Evolutionary conservation across 2,888 invertebrate species (phyloP), one percentile per base, ranked within the genome.

Genomic region (Cremastinae sp.): DNA sequence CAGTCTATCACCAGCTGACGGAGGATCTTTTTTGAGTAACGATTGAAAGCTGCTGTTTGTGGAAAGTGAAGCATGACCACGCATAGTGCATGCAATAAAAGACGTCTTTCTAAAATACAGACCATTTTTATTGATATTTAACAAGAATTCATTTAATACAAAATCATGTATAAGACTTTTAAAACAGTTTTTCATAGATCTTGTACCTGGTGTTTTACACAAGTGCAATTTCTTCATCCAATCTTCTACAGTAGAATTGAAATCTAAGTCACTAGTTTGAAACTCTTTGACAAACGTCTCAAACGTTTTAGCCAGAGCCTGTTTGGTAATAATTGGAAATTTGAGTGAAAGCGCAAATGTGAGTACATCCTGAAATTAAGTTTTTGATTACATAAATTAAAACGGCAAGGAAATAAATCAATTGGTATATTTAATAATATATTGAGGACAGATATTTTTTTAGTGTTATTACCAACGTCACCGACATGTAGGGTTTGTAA

Each of bases 281-380:
- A 83, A 87, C 8, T 74, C 54, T 51, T 82, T 68, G 54, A 88
- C 82, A 3, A 87, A 79, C 53, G 79, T 80, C 20, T 74, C 78
- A 3, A 87, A 84, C 34, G 80, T 65, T 41, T 59, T 68, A 2
- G 71, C 76, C 2, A 86, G 87, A n/a, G 82, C 75, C 62, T 75
- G 82, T 80, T 83, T 81, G 18, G 80, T 62, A 41, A 49, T 72
- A 28, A 12, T 10, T 1, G 75, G 56, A 53, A 80, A 78, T 22
- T 71, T 68, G 20, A 72, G 79, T 36, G 54, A 75, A 8, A 87
- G 72, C 20, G 79, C 83, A 0, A 28, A 22, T 34, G 82, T 74
- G 34, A 88, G 85, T 28, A 79, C 59, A 36, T 79, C 69, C 88
- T 88, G 58, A 41, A 81, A 36, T 22, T 53, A 45, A 54, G 34